Evolutionary conservation across 2,797 vertebrate species (phyloP).

Genomic region (Podargus strigoides): DNA sequence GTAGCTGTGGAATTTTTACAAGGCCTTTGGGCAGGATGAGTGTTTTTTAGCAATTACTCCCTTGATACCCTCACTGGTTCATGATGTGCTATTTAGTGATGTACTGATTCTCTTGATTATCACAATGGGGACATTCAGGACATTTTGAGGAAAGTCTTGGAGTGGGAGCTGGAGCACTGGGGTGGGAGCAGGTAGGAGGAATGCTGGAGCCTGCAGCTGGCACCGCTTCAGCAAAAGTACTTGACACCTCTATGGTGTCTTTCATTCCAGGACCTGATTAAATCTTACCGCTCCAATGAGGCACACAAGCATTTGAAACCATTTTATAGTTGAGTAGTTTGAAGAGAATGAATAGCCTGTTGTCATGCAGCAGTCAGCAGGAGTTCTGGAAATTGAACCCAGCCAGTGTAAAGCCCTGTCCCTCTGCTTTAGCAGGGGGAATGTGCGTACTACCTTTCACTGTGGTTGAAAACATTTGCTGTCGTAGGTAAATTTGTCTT

Average conservation of each 20-base stretch:
- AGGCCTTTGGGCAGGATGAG: not conserved
- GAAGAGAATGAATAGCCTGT: slow-evolving; percentile 10
- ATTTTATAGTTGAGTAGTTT: slow-evolving; percentile 9
- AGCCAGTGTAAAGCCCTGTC: not conserved
- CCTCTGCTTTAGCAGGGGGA: not conserved
- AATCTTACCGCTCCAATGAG: not conserved
- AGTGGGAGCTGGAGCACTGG: not conserved
- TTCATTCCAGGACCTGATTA: slow-evolving; percentile 49
- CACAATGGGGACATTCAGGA: not conserved
- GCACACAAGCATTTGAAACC: slow-evolving; percentile 10
- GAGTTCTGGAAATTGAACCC: slow-evolving; percentile 8
- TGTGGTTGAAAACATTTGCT: not conserved
- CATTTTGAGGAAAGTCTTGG: not conserved
- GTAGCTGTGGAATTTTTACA: not conserved
- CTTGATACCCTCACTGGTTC: not conserved
- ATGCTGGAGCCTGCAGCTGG: not conserved
- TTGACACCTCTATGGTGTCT: slow-evolving; percentile 37
- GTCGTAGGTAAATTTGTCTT: not conserved
- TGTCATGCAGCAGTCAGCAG: slow-evolving; percentile 1
- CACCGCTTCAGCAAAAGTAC: not conserved
- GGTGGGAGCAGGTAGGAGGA: not conserved
- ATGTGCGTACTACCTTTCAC: not conserved
- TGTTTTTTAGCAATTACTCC: not conserved
- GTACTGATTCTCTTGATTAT: not conserved
- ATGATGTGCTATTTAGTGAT: not conserved